Base-by-base conservation (phyloP, 2,113 vertebrate genomes). In the Monarcha castaneiventris region DNA sequence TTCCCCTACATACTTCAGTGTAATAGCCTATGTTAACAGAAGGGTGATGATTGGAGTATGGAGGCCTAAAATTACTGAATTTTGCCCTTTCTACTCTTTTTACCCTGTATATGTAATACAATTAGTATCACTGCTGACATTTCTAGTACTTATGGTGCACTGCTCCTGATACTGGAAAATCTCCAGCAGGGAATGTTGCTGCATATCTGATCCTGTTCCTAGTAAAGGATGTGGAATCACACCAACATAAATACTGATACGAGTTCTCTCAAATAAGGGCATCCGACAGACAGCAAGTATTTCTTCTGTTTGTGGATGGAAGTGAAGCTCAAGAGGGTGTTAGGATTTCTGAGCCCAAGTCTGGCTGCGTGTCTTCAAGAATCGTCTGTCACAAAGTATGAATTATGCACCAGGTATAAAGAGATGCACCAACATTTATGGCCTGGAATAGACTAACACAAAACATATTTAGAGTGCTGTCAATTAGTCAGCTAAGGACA, bases 101-200 rank as follows among this genome's bases (percentile, higher is more conserved):
- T 66, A 62, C 29, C 30, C 22, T 22, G 9, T 73, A 7, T 85
- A 26, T 83, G 37, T 71, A 51, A 54, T 26, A 51, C n/a, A 80
- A 6, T 58, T 48, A 54, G 10, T 62, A 48, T 66, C 46, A 39
- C 16, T 90, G 26, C 75, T 85, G 67, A 51, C 27, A 63, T 84
- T 90, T 86, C 11, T 39, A 86, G 59, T 58, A 77, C 10, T 80
- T 89, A 66, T 12, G 51, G 41, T 7, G 6, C 58, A 79, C 93
- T 97, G 79, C 87, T 96, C 74, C 74, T 97, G 78, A 87, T 91
- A 16, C 7, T 77, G 87, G 69, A 96, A 94, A 81, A 94, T 78
- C 39, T 95, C 93, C 93, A 97, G 48, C 3, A 3, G 56, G 75
- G 90, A 96, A 95, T 82, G 74, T 97, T 95, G 22, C 39, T 96